Percentiles rank a stretch among this genome's conserved stretches.
Evolutionary conservation across 2,797 vertebrate species (phyloP).

Genomic region (Danio aesculapii): DNA sequence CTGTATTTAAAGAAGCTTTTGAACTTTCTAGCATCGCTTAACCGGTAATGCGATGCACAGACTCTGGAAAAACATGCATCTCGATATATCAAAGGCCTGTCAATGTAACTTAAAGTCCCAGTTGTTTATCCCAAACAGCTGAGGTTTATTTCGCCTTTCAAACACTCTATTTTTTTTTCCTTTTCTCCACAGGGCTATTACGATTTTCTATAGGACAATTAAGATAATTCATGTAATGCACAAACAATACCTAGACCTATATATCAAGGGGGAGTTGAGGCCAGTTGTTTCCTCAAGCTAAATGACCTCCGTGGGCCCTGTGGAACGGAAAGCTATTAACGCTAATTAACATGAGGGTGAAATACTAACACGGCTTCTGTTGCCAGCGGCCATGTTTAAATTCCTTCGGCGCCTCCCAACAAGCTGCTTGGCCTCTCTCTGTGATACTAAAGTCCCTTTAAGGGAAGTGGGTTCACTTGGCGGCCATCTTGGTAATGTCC

Average conservation of each 20-base stretch:
- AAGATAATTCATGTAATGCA: slow-evolving; percentile 70
- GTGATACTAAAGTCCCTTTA: slow-evolving; percentile 16
- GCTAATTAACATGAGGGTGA: slow-evolving; percentile 71
- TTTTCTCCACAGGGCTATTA: slow-evolving; percentile 58
- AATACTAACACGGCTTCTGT: slow-evolving; percentile 69
- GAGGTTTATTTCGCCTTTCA: slow-evolving; percentile 49
- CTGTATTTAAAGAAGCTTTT: slow-evolving; percentile 46
- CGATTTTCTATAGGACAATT: slow-evolving; percentile 65
- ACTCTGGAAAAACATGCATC: slow-evolving; percentile 52
- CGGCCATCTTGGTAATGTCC: slow-evolving; percentile 27
- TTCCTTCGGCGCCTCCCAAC: slow-evolving; percentile 55
- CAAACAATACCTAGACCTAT: slow-evolving; percentile 68
- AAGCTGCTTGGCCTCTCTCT: slow-evolving; percentile 42
- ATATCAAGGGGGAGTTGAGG: slow-evolving; percentile 63
- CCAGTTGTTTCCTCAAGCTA: slow-evolving; percentile 70
- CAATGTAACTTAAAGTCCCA: slow-evolving; percentile 55
- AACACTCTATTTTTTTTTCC: slow-evolving; percentile 2
- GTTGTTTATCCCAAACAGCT: slow-evolving; percentile 59
- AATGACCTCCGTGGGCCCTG: slow-evolving; percentile 68
- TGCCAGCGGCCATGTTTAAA: slow-evolving; percentile 63
- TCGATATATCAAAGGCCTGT: slow-evolving; percentile 61
- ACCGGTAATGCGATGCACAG: slow-evolving; percentile 1
- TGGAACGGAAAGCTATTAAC: slow-evolving; percentile 71
- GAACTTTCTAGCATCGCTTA: slow-evolving; percentile 33
- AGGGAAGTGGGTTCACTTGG: slow-evolving; percentile 4